phyloP scores from a whole-genome alignment of 35 echinoderm and acorn worm species.

The Ophiothrix spiculata region DNA sequence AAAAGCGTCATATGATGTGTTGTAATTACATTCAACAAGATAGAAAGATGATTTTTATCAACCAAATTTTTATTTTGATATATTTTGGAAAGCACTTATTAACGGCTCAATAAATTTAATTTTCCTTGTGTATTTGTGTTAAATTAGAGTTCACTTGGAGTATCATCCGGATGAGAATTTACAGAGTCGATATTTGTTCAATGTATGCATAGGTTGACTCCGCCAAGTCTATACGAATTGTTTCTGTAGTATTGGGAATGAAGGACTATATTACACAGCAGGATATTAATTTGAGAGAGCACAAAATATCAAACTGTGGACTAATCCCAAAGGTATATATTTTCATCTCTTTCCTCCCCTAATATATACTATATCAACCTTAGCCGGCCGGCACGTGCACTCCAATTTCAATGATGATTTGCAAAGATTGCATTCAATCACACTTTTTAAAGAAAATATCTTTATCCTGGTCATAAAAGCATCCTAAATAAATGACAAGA shows the following conservation, averaged over 20 bases:
- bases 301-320: not conserved
- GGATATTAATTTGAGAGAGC: not conserved
- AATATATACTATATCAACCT: not conserved
- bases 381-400: not conserved
- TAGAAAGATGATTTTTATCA: not conserved
- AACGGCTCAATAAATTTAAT: not conserved
- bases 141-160: not conserved
- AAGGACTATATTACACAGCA: not conserved
- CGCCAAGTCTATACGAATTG: not conserved
- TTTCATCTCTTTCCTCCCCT: not conserved
- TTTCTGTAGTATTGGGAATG: not conserved
- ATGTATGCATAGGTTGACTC: not conserved
- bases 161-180: not conserved
- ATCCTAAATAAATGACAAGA: not conserved
- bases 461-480: not conserved
- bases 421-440: not conserved
- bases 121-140: not conserved
- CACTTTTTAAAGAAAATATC: not conserved
- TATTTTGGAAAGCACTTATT: not conserved
- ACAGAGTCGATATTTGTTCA: not conserved
- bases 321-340: not conserved
- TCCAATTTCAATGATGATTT: not conserved
- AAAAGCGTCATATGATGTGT: not conserved
- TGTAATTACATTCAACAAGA: constrained; percentile 1
- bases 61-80: too few relatives aligned